Conservation (phyloP, 2,888 invertebrate genomes). For the Drosophila incognita region DNA sequence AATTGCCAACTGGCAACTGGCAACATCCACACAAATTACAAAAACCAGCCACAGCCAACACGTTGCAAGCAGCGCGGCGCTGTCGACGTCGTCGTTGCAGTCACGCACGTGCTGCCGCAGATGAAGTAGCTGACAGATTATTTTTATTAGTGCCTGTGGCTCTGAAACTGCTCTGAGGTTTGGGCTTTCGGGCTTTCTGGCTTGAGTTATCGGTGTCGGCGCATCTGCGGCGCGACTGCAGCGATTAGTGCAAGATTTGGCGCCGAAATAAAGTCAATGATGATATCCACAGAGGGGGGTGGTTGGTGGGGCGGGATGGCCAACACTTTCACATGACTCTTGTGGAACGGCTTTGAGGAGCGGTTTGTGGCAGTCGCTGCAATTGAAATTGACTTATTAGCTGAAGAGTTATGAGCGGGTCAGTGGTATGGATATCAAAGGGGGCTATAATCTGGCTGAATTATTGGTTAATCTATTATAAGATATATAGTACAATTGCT, state of each 20-base stretch:
- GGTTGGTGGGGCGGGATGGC: background rate
- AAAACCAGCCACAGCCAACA: constrained; percentile 33
- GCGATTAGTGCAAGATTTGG: constrained; percentile 47
- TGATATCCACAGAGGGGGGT: background rate
- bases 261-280: constrained; percentile 43
- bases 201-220: constrained; percentile 50
- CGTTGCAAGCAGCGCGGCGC: constrained; percentile 34
- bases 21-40: constrained; percentile 12
- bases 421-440: constrained; percentile 25
- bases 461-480: background rate
- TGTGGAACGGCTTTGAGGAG: constrained; percentile 1
- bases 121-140: constrained; percentile 73
- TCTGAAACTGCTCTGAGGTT: constrained; percentile 23
- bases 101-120: constrained; percentile 71
- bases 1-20: constrained; percentile 52
- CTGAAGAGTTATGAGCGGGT: constrained; percentile 18
- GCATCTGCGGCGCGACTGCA: constrained; percentile 41
- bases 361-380: constrained; percentile 4
- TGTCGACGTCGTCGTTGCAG: constrained; percentile 36
- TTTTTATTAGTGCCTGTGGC: constrained; percentile 56
- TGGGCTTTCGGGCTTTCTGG: constrained; percentile 5
- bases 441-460: background rate
- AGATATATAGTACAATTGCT: background rate
- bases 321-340: constrained; percentile 60
- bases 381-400: constrained; percentile 63